Evolutionary conservation across 1,140 invertebrate genomes (phyloP).

Genomic region (Mycetomoellerius zeteki): DNA sequence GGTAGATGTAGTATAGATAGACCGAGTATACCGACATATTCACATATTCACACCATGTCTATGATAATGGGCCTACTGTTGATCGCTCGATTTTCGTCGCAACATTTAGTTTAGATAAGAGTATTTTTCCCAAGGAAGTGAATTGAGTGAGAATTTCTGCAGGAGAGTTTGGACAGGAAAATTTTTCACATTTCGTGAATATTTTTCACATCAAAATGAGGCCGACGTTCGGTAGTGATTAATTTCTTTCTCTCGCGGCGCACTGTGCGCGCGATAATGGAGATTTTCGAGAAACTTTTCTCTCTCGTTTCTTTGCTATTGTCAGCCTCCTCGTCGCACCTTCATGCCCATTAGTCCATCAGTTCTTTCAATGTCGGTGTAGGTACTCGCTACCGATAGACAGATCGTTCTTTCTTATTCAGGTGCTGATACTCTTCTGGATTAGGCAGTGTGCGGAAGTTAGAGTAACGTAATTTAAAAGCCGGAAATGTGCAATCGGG

Average conservation of each 20-base stretch:
- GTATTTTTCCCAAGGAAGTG: not conserved
- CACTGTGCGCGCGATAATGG: conserved; percentile 37
- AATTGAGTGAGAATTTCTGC: not conserved
- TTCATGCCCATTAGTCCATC: conserved; percentile 21
- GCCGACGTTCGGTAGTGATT: conserved; percentile 32
- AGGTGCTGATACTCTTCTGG: not conserved
- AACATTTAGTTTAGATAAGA: not conserved
- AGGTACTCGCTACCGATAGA: not conserved
- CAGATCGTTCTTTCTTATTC: conserved; percentile 13
- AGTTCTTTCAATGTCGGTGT: conserved; percentile 8
- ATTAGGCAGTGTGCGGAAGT: conserved; percentile 20
- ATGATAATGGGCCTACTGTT: no score
- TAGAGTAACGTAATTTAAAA: not conserved
- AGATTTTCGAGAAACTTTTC: conserved; percentile 19
- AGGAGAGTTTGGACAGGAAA: not conserved
- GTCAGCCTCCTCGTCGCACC: not conserved
- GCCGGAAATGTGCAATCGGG: conserved; percentile 3
- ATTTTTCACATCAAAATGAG: conserved; percentile 13
- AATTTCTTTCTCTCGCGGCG: conserved; percentile 46
- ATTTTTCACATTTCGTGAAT: conserved; percentile 15
- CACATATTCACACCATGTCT: no score
- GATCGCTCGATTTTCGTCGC: no score
- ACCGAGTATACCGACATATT: no score
- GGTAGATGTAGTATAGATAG: no score
- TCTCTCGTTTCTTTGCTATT: conserved; percentile 10